A percentile compares a stretch with the other conserved stretches of the same genome.
Conservation (phyloP, 1,140 invertebrate genomes). For the Vollenhovia emeryi region DNA sequence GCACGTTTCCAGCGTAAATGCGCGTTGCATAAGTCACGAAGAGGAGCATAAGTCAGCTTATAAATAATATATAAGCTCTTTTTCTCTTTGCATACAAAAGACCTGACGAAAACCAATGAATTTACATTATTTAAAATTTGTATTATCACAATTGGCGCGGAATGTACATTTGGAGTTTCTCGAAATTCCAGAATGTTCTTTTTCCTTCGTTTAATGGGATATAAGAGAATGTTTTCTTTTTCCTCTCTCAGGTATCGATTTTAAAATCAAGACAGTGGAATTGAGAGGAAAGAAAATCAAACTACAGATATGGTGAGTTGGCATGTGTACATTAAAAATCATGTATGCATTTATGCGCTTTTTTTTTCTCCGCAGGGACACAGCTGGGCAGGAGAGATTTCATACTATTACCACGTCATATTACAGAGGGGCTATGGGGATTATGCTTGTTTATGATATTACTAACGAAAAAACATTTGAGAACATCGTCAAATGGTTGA, state of each 20-base stretch:
- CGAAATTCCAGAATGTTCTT: background rate
- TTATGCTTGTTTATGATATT: slow-evolving; percentile 99
- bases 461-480: slow-evolving; percentile 99
- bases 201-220: background rate
- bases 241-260: slow-evolving; percentile 96
- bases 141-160: no score
- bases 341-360: slow-evolving; percentile 37
- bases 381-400: slow-evolving; percentile 97
- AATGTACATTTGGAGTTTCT: background rate
- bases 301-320: slow-evolving; percentile 97
- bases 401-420: slow-evolving; percentile 99
- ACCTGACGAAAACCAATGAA: no score
- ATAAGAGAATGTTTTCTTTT: slow-evolving; percentile 63
- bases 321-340: background rate
- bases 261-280: slow-evolving; percentile 99
- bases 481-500: slow-evolving; percentile 99
- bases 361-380: slow-evolving; percentile 89
- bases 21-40: background rate
- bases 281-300: slow-evolving; percentile 99
- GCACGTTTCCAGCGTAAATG: background rate
- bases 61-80: background rate
- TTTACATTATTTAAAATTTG: no score
- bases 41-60: background rate
- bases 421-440: slow-evolving; percentile 99
- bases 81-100: background rate